Evolutionary conservation across 2,797 vertebrate genomes (phyloP), one percentile per base, ranked within the genome.

Genomic region (Melanotaenia parkinsoni): DNA sequence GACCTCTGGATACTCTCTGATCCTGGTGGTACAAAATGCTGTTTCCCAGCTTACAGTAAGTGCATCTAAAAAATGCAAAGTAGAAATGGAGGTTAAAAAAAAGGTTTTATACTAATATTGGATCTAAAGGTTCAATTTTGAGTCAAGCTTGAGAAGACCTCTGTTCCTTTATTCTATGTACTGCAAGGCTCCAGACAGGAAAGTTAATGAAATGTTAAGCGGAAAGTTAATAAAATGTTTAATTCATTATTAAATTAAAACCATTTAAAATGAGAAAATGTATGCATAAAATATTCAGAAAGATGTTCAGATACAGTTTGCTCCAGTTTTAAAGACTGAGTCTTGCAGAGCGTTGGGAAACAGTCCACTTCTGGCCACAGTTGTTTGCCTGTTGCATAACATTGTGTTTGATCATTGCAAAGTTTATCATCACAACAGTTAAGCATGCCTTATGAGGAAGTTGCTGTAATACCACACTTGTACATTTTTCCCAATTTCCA

Each of bases 361-460:
- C 1, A 61, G 45, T 50, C 6, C 2, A 18, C 43, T 67, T 65
- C 11, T 70, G 68, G 67, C 62, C 58, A 30, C 58, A 59, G 37
- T 54, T 86, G 74, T 93, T 90, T 92, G 84, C 79, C 60, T 82
- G 80, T 92, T 94, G 87, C 90, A 66, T 81, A 85, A 93, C 47
- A 54, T 22, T 57, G 6, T 85, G 77, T 93, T 89, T 91, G 86
- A 78, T 81, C 62, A 82, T 16, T 71, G 60, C 89, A 91, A 89
- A 91, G 90, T 89, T 91, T 79, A 91, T 67, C 24, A 3, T 84
- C 66, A 84, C 66, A 64, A 54, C 40, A 61, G n/a, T 32, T 24
- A 30, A 30, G 28, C 28, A 62, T 58, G 32, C 66, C 13, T 60
- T 7, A 22, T 40, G 38, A 45, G 0, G 0, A 7, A 32, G 28